phyloP scores from a whole-genome alignment of 2,888 invertebrate genomes.

The Seladonia tumulorum region DNA sequence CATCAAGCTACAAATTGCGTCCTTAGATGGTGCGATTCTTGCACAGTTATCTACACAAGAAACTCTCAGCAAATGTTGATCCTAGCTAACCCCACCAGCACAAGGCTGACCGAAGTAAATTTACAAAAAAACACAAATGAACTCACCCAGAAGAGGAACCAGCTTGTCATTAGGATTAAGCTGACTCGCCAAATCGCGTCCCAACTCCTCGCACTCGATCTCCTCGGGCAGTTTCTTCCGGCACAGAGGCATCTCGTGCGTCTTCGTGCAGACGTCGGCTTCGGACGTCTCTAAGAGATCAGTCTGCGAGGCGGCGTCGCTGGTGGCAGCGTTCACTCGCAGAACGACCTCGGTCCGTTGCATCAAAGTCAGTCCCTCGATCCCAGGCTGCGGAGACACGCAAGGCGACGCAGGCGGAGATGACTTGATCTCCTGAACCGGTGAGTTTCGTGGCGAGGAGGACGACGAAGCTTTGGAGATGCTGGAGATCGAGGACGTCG shows the following conservation, averaged over 20 bases:
- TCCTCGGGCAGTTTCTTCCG: conserved; percentile 90
- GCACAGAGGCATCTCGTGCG: conserved; percentile 83
- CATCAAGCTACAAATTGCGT: too few relatives aligned
- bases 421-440: conserved; percentile 69
- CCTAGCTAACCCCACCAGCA: too few relatives aligned
- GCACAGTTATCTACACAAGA: too few relatives aligned
- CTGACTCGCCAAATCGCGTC: conserved; percentile 87
- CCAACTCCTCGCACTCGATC: conserved; percentile 91
- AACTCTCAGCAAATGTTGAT: too few relatives aligned
- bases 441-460: conserved; percentile 76
- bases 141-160: conserved; percentile 86
- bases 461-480: conserved; percentile 70
- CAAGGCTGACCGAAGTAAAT: neutral
- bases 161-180: conserved; percentile 88
- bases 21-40: too few relatives aligned
- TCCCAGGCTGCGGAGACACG: conserved; percentile 81
- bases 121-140: neutral
- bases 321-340: conserved; percentile 87
- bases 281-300: conserved; percentile 81
- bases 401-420: conserved; percentile 72
- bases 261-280: conserved; percentile 59
- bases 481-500: conserved; percentile 71
- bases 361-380: conserved; percentile 86
- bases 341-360: conserved; percentile 88
- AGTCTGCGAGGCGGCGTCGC: conserved; percentile 87